Evolutionary conservation across 2,113 vertebrate genomes (phyloP), one percentile per base, ranked within the genome.

Genomic region (Antechinus stuartii): DNA sequence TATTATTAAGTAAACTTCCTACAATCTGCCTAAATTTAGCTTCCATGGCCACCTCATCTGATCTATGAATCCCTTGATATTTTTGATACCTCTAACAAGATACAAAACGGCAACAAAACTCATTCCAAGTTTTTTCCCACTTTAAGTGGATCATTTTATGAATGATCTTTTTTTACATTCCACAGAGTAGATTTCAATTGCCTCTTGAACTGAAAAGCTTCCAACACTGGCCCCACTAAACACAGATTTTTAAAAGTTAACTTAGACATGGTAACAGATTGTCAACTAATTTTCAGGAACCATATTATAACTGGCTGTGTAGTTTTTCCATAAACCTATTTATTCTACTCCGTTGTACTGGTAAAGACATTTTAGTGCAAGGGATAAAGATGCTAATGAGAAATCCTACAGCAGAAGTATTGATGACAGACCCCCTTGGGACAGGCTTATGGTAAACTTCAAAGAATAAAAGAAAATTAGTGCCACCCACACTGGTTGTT

Each of bases 31-130:
- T 92, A 93, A 93, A 55, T 84, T 49, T 49, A 52, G 89, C 90
- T 96, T 57, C 46, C 49, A 14, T 50, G 46, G 46, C 89, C 47
- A 89, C 30, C 95, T 93, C 50, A 16, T 52, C 57, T 93, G 50
- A 76, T 91, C 35, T 90, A 89, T 93, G 97, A 95, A 95, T 90
- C 93, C 96, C 94, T 95, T 16, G 47, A 54, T 92, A 27, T 53
- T 92, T 94, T 93, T 47, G 49, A 49, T 7, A 0, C 49, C 7
- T 49, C 49, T 49, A 49, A 49, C 49, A 7, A 49, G 5, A 49
- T 49, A 49, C 7, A 56, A 89, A 2, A 35, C 53, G 25, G 54
- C 46, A 76, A 16, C 35, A 90, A 11, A 0, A 56, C 54, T 6
- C 90, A 76, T 22, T 42, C n/a, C 16, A n/a, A 76, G 42, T 16